Base-by-base conservation (phyloP, 1,140 invertebrate species). In the Drosophila mayri region DNA sequence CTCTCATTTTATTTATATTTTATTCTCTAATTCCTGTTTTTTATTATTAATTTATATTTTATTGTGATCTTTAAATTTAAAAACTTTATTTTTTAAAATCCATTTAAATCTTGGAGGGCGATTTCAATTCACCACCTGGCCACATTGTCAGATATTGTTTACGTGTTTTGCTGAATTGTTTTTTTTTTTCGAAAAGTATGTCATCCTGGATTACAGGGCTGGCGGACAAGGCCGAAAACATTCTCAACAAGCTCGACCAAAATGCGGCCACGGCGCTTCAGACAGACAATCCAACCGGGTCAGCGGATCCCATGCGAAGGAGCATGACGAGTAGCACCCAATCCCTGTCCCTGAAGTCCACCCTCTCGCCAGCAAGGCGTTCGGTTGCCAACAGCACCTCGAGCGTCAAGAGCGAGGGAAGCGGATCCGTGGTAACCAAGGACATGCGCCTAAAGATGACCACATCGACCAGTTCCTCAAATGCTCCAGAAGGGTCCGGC, bases 191-290 rank as follows among this genome's bases (percentile, higher is more conserved):
- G 18, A 12, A 16, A 70, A 65, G 49, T 46, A 90, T 90, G 86
- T 90, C 86, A 50, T 96, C 97, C 62, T 98, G 97, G 97, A 93
- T 98, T 44, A 95, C 95, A 66, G 97, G 95, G 76, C 93, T 98
- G 43, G 97, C 97, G 64, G 97, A 95, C 32, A 97, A 96, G 91
- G 97, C 97, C 38, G 97, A 98, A 92, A 95, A 96, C 91, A 94
- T 98, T 38, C 92, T 98, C 11, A 97, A 97, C 91, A 97, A 97
- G 93, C 95, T 98, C 37, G 97, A 98, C 85, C 94, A 97, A 86
- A 97, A 96, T 93, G 97, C 97, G n/a, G 97, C 96, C 1, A 95
- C 94, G 18, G 96, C 96, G 3, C 57, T 88, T 25, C 85, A 88
- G 2, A 73, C 46, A 0, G 85, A 88, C 10, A 62, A 43, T n/a